Conservation (phyloP, 2,888 invertebrate species). For the Thera obeliscata region DNA sequence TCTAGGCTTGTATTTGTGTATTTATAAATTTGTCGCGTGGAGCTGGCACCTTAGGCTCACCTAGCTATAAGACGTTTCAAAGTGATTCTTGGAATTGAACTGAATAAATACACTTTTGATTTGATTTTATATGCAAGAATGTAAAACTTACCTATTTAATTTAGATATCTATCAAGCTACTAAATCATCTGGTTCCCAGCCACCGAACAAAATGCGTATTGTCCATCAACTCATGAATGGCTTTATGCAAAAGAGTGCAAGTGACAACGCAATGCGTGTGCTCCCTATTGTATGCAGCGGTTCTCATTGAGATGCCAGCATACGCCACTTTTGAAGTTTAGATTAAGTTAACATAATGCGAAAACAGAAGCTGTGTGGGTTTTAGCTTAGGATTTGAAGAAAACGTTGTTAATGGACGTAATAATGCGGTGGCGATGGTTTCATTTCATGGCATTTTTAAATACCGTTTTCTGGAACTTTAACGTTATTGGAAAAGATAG, state of each 20-base stretch:
- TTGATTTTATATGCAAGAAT: no score
- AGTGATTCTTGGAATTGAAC: no score
- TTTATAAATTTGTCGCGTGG: no score
- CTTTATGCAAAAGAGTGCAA: conserved; percentile 66
- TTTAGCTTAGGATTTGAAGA: conserved; percentile 4
- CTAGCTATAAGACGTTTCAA: no score
- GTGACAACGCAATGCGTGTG: conserved; percentile 75
- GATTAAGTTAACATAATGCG: conserved; percentile 41
- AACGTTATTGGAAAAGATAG: no score
- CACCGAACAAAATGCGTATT: conserved; percentile 56
- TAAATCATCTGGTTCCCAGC: conserved; percentile 35
- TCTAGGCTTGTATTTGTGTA: no score
- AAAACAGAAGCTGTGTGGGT: conserved; percentile 8
- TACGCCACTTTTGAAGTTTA: conserved; percentile 46
- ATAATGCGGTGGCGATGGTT: background rate
- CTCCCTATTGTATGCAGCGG: conserved; percentile 64
- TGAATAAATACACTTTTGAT: no score
- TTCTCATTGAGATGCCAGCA: conserved; percentile 68
- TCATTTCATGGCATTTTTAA: background rate
- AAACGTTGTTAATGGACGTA: background rate
- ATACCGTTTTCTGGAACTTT: no score
- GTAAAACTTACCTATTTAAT: background rate
- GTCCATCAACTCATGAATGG: conserved; percentile 74
- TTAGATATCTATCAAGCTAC: conserved; percentile 27
- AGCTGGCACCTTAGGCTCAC: no score